Percentiles rank a stretch among this genome's conserved stretches.
Conservation (phyloP, 2,888 invertebrate genomes). For the Isotomurus palustris region DNA sequence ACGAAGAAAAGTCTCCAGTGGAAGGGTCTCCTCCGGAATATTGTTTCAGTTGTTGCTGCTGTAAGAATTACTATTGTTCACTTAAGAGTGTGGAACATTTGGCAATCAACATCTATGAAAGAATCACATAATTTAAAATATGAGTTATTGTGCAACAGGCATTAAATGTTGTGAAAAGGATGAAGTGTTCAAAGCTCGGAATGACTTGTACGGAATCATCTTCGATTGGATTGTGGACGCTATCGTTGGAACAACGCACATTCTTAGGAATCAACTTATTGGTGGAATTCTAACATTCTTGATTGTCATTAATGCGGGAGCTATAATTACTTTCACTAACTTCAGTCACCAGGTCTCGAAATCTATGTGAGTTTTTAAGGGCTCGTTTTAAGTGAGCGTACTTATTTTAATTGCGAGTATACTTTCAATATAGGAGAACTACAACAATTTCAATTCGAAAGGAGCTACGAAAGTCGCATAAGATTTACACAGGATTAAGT, state of each 20-base stretch:
- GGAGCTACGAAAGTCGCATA: conserved; percentile 13
- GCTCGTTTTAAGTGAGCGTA: not conserved
- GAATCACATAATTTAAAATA: too few species aligned
- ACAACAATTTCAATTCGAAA: not conserved
- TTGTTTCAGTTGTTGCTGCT: too few species aligned
- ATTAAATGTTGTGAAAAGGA: conserved; percentile 2
- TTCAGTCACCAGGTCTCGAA: not conserved
- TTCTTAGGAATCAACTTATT: not conserved
- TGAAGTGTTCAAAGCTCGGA: not conserved
- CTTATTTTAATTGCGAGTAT: too few species aligned
- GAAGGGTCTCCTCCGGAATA: too few species aligned
- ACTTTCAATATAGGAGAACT: not conserved
- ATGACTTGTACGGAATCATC: not conserved
- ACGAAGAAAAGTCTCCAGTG: too few species aligned
- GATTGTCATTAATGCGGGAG: conserved; percentile 14
- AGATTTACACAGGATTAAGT: conserved; percentile 13
- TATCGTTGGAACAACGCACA: conserved; percentile 1
- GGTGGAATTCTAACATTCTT: conserved; percentile 5
- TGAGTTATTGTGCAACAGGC: too few species aligned
- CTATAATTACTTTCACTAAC: conserved; percentile 17
- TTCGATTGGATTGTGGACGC: conserved; percentile 18
- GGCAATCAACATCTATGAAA: too few species aligned
- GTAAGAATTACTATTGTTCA: too few species aligned
- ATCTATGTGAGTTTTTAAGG: not conserved
- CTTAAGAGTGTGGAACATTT: too few species aligned